phyloP scores from a whole-genome alignment of 2,888 invertebrate species.

The Sicus ferrugineus region DNA sequence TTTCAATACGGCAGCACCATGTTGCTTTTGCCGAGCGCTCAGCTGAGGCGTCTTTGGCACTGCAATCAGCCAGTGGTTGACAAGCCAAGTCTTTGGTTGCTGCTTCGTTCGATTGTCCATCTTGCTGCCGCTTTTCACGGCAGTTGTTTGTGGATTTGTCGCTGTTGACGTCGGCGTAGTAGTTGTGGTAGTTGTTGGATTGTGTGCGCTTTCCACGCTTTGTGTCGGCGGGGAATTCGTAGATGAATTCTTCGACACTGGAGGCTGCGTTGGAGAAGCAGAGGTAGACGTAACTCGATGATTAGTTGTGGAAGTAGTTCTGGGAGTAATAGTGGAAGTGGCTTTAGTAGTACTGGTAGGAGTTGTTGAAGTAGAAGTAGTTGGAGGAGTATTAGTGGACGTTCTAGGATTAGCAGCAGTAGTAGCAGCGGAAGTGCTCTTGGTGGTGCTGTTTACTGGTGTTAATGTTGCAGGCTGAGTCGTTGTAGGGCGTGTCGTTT shows the following conservation, averaged over 20 bases:
- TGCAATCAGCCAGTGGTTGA: conserved; percentile 16
- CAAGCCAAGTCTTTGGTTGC: conserved; percentile 15
- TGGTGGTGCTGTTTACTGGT: not conserved
- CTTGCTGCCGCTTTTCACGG: not conserved
- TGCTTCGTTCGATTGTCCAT: conserved; percentile 1
- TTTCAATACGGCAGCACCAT: conserved; percentile 25
- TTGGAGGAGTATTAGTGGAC: conserved; percentile 19
- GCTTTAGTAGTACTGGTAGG: conserved; percentile 11
- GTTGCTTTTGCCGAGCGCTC: conserved; percentile 15
- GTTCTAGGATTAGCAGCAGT: conserved; percentile 13
- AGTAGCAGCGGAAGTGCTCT: conserved; percentile 11
- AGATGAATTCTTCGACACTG: conserved; percentile 22
- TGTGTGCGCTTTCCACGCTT: conserved; percentile 22
- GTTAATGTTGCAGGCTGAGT: not conserved
- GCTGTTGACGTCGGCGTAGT: not conserved
- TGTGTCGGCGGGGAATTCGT: conserved; percentile 28
- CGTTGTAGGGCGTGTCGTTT: not conserved
- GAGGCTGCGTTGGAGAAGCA: conserved; percentile 26
- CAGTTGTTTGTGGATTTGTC: conserved; percentile 3
- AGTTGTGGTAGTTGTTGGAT: conserved; percentile 29
- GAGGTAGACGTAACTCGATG: conserved; percentile 21
- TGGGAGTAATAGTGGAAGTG: conserved; percentile 16
- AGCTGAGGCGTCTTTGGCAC: conserved; percentile 11
- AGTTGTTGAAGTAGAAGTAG: conserved; percentile 25
- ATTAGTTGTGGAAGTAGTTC: conserved; percentile 9